Evolutionary conservation across 2,888 invertebrate species (phyloP), one percentile per base, ranked within the genome.

Genomic region (Rotaria magnacalcarata): DNA sequence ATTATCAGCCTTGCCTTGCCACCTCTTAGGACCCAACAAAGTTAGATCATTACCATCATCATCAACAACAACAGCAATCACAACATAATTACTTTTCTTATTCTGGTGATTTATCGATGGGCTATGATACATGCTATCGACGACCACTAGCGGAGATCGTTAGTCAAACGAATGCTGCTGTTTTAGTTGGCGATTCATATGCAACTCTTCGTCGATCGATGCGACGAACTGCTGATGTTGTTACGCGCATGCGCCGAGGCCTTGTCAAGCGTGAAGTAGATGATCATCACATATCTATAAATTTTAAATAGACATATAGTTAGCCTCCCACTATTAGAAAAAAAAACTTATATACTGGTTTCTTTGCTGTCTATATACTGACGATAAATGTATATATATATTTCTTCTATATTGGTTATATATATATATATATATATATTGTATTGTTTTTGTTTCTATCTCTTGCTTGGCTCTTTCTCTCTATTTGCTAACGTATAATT

Each of bases 161-260:
- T 67, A 67, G 67, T 67, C 34, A 67, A 67, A 67, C 67, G 19
- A 67, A 34, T 67, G 67, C 67, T 67, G 67, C 67, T 41, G 67
- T 67, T 34, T 34, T 67, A 67, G 67, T 67, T 67, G 67, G 47
- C 47, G 80, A 80, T 80, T 80, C 80, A 41, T 80, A 80, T 80
- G 80, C 80, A n/a, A 80, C 80, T n/a, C 24, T 80, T n/a, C 43
- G 80, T 47, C 80, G 80, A n/a, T 80, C 80, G 47, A 80, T 80
- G 47, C 80, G 80, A 47, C 80, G 80, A 80, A 80, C 80, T 41
- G 80, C 47, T 16, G 80, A 47, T 47, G 80, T 47, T 80, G 80
- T 80, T 24, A 80, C 80, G 47, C 43, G 80, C 10, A 47, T 80
- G 47, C 80, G 80, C 24, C 47, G 67, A 67, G 67, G 34, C 34